A percentile compares a stretch with the other conserved stretches of the same genome.
These are phyloP conservation scores for Physocephala rufipes DNA, from an alignment of 2,888 invertebrate genomes.

Conservation along the genomic window DNA sequence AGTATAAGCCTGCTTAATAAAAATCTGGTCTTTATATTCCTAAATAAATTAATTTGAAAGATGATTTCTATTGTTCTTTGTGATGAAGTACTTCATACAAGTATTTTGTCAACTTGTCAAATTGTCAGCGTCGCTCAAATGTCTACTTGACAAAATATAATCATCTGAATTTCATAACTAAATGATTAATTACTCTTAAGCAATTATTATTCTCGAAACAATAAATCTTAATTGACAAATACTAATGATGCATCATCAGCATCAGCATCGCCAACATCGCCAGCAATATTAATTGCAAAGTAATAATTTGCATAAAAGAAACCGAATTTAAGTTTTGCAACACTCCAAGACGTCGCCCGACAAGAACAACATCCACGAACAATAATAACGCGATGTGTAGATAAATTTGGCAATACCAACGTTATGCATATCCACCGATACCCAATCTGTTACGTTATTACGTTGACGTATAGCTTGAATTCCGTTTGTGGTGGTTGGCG, in stretches of 20 bases:
- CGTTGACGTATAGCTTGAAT: no score
- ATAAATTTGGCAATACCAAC: constrained; percentile 23
- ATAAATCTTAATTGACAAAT: background rate
- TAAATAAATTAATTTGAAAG: no score
- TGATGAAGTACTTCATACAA: no score
- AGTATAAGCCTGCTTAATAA: no score
- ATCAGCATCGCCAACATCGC: background rate
- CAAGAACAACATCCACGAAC: background rate
- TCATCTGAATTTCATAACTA: background rate
- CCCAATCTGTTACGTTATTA: background rate
- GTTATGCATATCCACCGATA: background rate
- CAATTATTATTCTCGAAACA: background rate
- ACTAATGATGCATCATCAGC: constrained; percentile 1
- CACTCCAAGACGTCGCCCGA: background rate
- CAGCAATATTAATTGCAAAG: constrained; percentile 3
- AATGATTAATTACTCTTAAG: no score
- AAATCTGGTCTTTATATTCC: no score
- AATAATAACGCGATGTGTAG: no score
- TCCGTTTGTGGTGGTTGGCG: no score
- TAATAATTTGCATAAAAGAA: constrained; percentile 9
- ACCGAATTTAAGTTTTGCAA: constrained; percentile 20
- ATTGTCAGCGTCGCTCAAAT: background rate
- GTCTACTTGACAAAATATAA: background rate
- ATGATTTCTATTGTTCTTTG: no score
- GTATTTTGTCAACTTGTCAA: background rate